Conservation (phyloP, 2,113 vertebrate species). For the Opisthocomus hoazin region DNA sequence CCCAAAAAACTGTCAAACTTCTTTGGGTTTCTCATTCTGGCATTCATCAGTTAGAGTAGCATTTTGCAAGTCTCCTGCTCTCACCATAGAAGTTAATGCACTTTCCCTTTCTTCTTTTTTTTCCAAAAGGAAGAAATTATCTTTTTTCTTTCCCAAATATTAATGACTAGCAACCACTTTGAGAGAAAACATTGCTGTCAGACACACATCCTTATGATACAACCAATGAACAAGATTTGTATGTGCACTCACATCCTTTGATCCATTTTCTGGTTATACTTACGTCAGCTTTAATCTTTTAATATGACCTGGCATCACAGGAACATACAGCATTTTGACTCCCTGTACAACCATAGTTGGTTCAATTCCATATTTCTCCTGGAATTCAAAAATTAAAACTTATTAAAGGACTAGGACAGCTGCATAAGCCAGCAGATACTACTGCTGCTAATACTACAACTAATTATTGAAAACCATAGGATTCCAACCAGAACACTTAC, state of each 20-base stretch:
- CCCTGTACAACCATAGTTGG: conserved; percentile 97
- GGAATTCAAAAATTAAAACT: conserved; percentile 30
- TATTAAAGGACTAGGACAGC: background rate
- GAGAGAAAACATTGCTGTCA: background rate
- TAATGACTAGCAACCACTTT: background rate
- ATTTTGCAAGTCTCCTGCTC: background rate
- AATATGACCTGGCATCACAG: conserved; percentile 94
- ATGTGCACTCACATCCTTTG: background rate
- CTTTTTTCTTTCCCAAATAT: background rate
- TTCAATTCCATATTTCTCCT: conserved; percentile 97
- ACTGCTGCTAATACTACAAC: background rate
- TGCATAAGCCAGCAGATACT: background rate
- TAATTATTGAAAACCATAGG: background rate
- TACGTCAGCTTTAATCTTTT: conserved; percentile 96
- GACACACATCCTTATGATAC: background rate
- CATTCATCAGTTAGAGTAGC: background rate
- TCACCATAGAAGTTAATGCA: background rate
- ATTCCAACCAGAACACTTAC: background rate
- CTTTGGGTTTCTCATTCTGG: background rate
- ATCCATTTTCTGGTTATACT: conserved; percentile 53
- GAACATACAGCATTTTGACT: conserved; percentile 98
- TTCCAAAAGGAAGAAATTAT: background rate
- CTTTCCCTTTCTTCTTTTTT: background rate
- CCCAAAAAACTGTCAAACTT: background rate
- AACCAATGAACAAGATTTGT: background rate